Percentiles rank a stretch among this genome's conserved stretches.
Evolutionary conservation across 1,140 invertebrate species (phyloP).

Genomic region (Drosophila setifemur): DNA sequence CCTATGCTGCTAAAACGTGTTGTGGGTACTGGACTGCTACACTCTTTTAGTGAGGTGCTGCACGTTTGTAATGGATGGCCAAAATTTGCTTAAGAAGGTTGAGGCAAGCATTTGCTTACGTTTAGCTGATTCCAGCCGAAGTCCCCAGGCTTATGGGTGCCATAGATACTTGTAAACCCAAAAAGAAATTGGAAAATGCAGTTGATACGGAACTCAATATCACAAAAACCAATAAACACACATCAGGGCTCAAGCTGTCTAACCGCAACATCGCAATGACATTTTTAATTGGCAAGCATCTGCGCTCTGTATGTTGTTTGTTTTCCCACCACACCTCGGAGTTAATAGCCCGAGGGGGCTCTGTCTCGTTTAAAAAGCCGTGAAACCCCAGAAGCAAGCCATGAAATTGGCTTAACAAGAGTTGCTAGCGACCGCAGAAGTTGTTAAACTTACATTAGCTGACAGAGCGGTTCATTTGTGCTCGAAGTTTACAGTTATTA

Average conservation of each 20-base stretch:
- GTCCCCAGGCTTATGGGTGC: too few species aligned
- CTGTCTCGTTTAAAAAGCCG: background rate
- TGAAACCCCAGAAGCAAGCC: slow-evolving; percentile 8
- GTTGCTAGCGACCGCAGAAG: slow-evolving; percentile 59
- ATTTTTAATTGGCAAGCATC: slow-evolving; percentile 49
- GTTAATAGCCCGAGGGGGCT: slow-evolving; percentile 36
- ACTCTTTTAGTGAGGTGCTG: too few species aligned
- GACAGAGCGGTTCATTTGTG: slow-evolving; percentile 3
- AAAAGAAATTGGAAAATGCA: slow-evolving; percentile 6
- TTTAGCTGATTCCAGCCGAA: slow-evolving; percentile 41
- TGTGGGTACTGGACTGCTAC: background rate
- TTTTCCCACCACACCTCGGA: slow-evolving; percentile 51
- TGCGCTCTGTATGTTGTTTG: slow-evolving; percentile 33
- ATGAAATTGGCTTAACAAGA: slow-evolving; percentile 77
- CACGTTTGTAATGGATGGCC: too few species aligned
- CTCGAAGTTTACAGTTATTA: slow-evolving; percentile 68
- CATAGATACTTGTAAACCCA: too few species aligned
- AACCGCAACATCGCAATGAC: slow-evolving; percentile 62
- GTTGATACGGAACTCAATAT: background rate
- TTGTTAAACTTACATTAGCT: slow-evolving; percentile 69
- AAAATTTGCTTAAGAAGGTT: slow-evolving; percentile 47
- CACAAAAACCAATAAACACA: slow-evolving; percentile 5
- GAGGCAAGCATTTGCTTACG: slow-evolving; percentile 53
- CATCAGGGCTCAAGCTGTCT: background rate
- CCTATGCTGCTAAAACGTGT: slow-evolving; percentile 27